phyloP scores from a whole-genome alignment of 2,797 vertebrate genomes.

The Peromyscus eremicus region DNA sequence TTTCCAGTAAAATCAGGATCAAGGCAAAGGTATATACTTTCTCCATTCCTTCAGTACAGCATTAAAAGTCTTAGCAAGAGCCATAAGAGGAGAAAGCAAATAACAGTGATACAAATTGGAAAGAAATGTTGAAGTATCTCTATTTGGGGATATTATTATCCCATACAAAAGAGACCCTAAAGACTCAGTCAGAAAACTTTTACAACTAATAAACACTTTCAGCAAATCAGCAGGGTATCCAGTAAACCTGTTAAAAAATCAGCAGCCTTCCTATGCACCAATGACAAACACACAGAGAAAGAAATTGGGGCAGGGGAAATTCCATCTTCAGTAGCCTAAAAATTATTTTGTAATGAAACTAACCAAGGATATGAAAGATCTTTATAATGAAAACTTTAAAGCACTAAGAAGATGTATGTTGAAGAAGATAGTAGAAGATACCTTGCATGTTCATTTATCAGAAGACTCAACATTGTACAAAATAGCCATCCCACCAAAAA shows the following conservation, averaged over 20 bases:
- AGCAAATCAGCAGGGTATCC: not conserved
- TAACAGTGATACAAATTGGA: not conserved
- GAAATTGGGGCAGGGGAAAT: not conserved
- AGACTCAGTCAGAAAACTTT: not conserved
- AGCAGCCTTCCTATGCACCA: not conserved
- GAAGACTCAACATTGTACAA: not conserved
- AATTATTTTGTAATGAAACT: not conserved
- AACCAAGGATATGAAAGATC: not conserved
- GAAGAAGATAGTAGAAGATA: not conserved
- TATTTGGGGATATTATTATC: not conserved
- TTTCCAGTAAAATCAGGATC: not conserved
- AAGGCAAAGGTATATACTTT: not conserved
- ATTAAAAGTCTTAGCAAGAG: not conserved
- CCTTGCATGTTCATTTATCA: not conserved
- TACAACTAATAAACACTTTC: not conserved
- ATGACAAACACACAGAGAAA: not conserved
- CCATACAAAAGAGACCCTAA: not conserved
- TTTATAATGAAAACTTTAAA: not conserved
- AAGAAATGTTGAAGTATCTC: not conserved
- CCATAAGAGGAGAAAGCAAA: not conserved
- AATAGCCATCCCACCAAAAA: not conserved
- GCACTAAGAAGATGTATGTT: not conserved
- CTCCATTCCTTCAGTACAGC: not conserved
- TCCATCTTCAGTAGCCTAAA: not conserved
- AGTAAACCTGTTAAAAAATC: not conserved